Base-by-base conservation (phyloP, 1,140 invertebrate genomes). In the Zaprionus gabonicus region DNA sequence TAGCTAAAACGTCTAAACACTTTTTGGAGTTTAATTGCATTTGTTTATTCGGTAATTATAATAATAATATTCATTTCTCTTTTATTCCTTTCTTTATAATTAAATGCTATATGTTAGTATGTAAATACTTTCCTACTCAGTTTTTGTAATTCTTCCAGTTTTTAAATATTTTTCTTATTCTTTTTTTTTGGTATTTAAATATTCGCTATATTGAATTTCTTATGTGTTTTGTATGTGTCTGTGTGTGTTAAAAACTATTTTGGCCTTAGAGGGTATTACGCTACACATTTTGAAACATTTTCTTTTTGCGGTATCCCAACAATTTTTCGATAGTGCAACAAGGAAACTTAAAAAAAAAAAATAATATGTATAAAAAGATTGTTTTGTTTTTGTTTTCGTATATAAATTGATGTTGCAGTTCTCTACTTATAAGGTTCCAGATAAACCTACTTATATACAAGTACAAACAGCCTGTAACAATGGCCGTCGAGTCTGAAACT, bases 101-200 rank as follows among this genome's bases (percentile, higher is more conserved):
- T 90, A 73, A 87, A 78, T 83, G 77, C 84, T 90, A 81, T 81
- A 90, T 74, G 81, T 84, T 84, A 81, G 83, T 88, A 78, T 66
- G 49, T 72, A 51, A 80, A 78, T 83, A 78, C 74, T 83, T 82
- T 80, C 80, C 83, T 69, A 71, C 56, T 65, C 76, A 69, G 38
- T 58, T 44, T 58, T 25, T 58, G 12, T 58, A 3, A 34, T 70
- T 78, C 69, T 28, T 67, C 28, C 36, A 34, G 17, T 66, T 46
- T 56, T 41, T 55, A 34, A 57, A 23, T 23, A 2, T 56, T 66
- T 86, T 74, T 65, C 70, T 77, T 78, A 51, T 41, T 38, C 10
- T 59, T 34, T 34, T 23, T 13, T 36, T 65, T 56, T 28, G 7
- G 20, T 67, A 38, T 49, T 60, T 56, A 51, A 36, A 62, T 65